Percentiles rank a stretch among this genome's conserved stretches.
phyloP scores from a whole-genome alignment of 1,140 invertebrate species.

The Potamilus streckersoni region DNA sequence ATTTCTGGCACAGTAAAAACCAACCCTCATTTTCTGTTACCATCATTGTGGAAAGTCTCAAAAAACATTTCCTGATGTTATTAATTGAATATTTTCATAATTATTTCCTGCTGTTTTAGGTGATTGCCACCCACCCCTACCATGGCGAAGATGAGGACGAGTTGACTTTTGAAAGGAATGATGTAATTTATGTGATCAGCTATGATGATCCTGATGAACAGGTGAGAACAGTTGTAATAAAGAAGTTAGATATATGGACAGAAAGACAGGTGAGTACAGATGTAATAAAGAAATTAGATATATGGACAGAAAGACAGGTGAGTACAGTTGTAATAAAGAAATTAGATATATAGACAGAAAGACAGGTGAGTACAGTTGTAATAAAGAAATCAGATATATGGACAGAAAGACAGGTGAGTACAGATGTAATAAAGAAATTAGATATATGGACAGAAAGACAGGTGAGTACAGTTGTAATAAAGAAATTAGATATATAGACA shows the following conservation, averaged over 20 bases:
- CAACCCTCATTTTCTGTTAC: too few relatives aligned
- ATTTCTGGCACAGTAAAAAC: too few relatives aligned
- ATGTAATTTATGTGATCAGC: slow-evolving; percentile 21
- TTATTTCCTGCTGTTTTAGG: slow-evolving; percentile 4
- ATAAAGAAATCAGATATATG: not conserved
- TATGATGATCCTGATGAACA: slow-evolving; percentile 33
- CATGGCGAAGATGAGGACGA: slow-evolving; percentile 30
- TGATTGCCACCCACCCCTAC: slow-evolving; percentile 23
- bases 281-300: not conserved
- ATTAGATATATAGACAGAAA: too few relatives aligned
- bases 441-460: not conserved
- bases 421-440: not conserved
- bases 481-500: too few relatives aligned
- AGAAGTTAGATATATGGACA: too few relatives aligned
- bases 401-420: not conserved
- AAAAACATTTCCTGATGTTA: too few relatives aligned
- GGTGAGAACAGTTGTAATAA: slow-evolving; percentile 6
- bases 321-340: not conserved
- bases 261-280: not conserved
- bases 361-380: slow-evolving; percentile 13
- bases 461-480: slow-evolving; percentile 6
- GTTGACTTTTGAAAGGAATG: slow-evolving; percentile 17
- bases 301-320: too few relatives aligned
- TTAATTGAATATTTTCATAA: too few relatives aligned
- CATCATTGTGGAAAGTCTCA: too few relatives aligned